Evolutionary conservation across 2,888 invertebrate species (phyloP).

Genomic region (Notodonta dromedarius): DNA sequence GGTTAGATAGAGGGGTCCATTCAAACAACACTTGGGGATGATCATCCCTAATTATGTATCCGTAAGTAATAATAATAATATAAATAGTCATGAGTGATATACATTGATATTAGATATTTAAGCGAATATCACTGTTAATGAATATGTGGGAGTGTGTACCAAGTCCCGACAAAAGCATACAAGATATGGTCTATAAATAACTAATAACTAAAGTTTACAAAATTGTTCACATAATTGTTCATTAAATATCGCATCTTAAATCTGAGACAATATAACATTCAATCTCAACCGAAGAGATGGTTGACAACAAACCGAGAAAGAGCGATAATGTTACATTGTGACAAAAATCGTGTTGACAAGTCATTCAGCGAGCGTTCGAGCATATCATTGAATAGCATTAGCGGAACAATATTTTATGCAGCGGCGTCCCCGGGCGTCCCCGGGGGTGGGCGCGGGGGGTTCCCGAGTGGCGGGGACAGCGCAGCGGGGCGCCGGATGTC

Average conservation of each 20-base stretch:
- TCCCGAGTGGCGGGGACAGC: conserved; percentile 61
- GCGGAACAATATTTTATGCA: conserved; percentile 60
- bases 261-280: too few species aligned
- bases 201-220: too few species aligned
- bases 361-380: conserved; percentile 55
- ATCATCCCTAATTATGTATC: background rate
- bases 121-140: background rate
- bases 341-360: conserved; percentile 38
- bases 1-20: conserved; percentile 23
- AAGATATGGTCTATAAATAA: too few species aligned
- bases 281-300: background rate
- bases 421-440: conserved; percentile 32
- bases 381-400: conserved; percentile 58
- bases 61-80: background rate
- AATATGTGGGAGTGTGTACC: too few species aligned
- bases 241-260: too few species aligned
- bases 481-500: conserved; percentile 73
- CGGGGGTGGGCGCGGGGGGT: conserved; percentile 25
- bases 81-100: too few species aligned
- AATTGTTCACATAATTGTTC: too few species aligned
- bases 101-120: too few species aligned
- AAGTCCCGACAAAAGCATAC: too few species aligned
- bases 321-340: conserved; percentile 11
- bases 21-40: background rate
- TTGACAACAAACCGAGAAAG: background rate